These are phyloP conservation scores for Acanthurus tractus DNA, from an alignment of 2,797 vertebrate genomes.

Conservation along the genomic window DNA sequence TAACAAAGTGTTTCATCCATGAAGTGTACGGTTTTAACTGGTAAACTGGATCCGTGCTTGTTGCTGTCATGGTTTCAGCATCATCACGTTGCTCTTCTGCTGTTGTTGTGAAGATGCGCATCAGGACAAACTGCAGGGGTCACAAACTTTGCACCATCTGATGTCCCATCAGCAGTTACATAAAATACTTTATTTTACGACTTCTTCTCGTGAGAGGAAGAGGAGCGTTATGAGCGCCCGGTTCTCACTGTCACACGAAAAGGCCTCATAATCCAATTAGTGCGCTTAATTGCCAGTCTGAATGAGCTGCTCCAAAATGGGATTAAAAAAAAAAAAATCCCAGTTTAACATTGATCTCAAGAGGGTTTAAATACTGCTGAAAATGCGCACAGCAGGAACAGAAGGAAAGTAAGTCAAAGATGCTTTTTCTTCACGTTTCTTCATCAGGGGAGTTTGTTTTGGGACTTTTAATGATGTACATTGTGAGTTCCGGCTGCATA, in stretches of 20 bases:
- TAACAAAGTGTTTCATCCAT: no score
- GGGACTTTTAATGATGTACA: neutral
- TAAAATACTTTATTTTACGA: slow-evolving; percentile 27
- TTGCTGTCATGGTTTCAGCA: no score
- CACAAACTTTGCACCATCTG: neutral
- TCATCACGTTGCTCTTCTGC: no score
- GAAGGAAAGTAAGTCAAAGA: neutral
- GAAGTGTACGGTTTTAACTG: no score
- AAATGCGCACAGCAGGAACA: neutral
- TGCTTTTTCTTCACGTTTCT: no score
- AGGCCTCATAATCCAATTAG: slow-evolving; percentile 28
- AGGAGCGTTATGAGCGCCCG: slow-evolving; percentile 14
- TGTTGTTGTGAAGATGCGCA: no score
- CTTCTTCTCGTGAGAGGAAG: slow-evolving; percentile 16
- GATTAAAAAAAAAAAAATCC: neutral
- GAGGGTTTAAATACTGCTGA: neutral
- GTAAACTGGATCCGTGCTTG: no score
- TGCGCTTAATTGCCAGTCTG: neutral
- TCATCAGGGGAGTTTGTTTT: neutral
- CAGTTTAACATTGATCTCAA: neutral
- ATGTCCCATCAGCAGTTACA: slow-evolving; percentile 6
- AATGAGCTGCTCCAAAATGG: neutral
- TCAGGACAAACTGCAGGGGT: no score
- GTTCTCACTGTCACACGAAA: neutral
- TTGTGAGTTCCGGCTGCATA: neutral